Evolutionary conservation across 2,113 vertebrate species (phyloP).

Genomic region (Laticauda colubrina): DNA sequence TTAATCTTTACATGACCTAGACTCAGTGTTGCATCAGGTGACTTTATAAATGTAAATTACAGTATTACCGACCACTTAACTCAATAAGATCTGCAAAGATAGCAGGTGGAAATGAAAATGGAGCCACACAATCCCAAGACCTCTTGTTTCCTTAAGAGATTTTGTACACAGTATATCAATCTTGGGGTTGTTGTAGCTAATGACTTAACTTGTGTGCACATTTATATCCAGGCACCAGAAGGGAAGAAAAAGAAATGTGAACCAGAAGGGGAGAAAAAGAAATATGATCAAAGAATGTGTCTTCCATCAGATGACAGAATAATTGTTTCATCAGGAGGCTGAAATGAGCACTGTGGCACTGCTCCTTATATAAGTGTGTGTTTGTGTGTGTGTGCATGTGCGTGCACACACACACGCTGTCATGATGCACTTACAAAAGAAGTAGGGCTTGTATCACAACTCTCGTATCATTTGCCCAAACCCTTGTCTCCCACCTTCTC

Average conservation of each 20-base stretch:
- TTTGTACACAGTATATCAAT: background rate
- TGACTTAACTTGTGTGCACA: background rate
- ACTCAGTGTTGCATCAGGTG: background rate
- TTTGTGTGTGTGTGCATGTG: background rate
- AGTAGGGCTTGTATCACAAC: background rate
- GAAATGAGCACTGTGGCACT: background rate
- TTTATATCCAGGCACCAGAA: background rate
- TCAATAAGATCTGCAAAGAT: background rate
- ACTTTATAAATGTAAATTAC: background rate
- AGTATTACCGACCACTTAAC: background rate
- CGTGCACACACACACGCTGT: fast-evolving
- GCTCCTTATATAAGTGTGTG: background rate
- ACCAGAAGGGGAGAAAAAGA: background rate
- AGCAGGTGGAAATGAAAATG: background rate
- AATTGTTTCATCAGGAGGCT: background rate
- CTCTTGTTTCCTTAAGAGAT: background rate
- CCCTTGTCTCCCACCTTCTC: background rate
- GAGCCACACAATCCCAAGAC: background rate
- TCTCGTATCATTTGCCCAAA: background rate
- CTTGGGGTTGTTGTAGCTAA: background rate
- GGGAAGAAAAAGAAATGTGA: background rate
- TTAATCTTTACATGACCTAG: background rate
- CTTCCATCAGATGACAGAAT: background rate
- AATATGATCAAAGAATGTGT: background rate
- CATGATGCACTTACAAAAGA: background rate